Percentiles rank a stretch among this genome's conserved stretches.
These are phyloP conservation scores for Hyalella azteca DNA, from an alignment of 2,888 invertebrate genomes.

Conservation along the genomic window DNA sequence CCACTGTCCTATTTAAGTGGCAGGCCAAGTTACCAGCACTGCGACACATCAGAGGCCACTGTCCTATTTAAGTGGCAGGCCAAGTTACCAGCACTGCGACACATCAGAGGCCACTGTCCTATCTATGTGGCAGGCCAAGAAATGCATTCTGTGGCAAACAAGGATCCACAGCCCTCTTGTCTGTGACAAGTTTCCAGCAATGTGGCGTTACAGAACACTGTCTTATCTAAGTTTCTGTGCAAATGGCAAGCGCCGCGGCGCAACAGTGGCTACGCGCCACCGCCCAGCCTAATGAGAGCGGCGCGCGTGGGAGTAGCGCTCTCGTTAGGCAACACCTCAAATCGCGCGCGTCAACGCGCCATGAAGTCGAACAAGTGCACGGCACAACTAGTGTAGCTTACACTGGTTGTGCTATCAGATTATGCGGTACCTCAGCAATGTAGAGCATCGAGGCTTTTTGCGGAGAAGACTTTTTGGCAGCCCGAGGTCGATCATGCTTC, in stretches of 20 bases:
- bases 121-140: too few relatives aligned
- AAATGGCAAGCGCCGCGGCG: background rate
- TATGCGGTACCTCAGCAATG: background rate
- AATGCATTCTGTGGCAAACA: too few relatives aligned
- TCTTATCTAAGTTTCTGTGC: too few relatives aligned
- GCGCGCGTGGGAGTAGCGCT: conserved; percentile 14
- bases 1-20: too few relatives aligned
- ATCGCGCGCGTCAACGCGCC: background rate
- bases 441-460: conserved; percentile 16
- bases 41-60: too few relatives aligned
- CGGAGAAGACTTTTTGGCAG: conserved; percentile 1
- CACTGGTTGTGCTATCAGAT: background rate
- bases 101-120: too few relatives aligned
- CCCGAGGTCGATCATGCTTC: conserved; percentile 32
- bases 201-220: too few relatives aligned
- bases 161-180: too few relatives aligned
- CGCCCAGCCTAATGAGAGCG: conserved; percentile 23
- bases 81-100: too few relatives aligned
- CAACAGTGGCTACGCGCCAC: background rate
- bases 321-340: conserved; percentile 29
- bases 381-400: background rate
- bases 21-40: too few relatives aligned
- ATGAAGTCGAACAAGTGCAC: background rate
- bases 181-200: too few relatives aligned
- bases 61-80: too few relatives aligned